A percentile compares a stretch with the other conserved stretches of the same genome.
These are phyloP conservation scores for Myiozetetes cayanensis DNA, from an alignment of 2,113 vertebrate genomes.

Conservation along the genomic window DNA sequence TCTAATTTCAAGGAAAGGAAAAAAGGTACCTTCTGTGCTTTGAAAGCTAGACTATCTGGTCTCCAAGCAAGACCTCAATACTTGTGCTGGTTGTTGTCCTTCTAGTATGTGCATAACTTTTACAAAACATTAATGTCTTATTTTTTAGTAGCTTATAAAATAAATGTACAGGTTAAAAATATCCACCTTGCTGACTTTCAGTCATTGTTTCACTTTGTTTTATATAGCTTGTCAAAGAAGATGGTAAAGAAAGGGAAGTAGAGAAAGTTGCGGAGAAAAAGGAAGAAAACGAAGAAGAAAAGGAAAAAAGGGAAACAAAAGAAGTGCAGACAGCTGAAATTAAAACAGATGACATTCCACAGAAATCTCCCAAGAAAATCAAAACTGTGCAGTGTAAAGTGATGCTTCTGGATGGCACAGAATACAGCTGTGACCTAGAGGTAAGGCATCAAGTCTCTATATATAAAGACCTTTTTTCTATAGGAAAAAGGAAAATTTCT, in stretches of 20 bases:
- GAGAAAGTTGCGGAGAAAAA: constrained; percentile 66
- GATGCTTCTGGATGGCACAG: constrained; percentile 84
- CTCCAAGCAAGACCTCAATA: background rate
- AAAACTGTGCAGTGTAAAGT: constrained; percentile 90
- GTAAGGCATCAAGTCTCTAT: constrained; percentile 67
- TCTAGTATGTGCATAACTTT: background rate
- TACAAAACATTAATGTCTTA: background rate
- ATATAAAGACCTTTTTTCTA: background rate
- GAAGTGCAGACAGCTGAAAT: constrained; percentile 73
- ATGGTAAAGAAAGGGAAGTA: constrained; percentile 70
- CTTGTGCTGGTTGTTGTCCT: background rate
- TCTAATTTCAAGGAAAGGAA: background rate
- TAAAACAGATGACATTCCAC: constrained; percentile 67
- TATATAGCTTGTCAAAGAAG: constrained; percentile 81
- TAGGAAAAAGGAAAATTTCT: background rate
- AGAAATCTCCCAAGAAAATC: constrained; percentile 86
- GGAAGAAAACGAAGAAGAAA: constrained; percentile 63
- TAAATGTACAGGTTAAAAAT: background rate
- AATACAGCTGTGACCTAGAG: constrained; percentile 92
- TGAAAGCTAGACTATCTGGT: background rate
- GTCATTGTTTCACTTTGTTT: background rate
- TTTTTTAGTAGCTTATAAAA: background rate
- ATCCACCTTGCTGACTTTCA: background rate
- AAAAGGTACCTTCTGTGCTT: background rate
- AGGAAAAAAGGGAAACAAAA: constrained; percentile 76